These are phyloP conservation scores for Pseudococcus viburni DNA, from an alignment of 2,888 invertebrate species.

Conservation along the genomic window DNA sequence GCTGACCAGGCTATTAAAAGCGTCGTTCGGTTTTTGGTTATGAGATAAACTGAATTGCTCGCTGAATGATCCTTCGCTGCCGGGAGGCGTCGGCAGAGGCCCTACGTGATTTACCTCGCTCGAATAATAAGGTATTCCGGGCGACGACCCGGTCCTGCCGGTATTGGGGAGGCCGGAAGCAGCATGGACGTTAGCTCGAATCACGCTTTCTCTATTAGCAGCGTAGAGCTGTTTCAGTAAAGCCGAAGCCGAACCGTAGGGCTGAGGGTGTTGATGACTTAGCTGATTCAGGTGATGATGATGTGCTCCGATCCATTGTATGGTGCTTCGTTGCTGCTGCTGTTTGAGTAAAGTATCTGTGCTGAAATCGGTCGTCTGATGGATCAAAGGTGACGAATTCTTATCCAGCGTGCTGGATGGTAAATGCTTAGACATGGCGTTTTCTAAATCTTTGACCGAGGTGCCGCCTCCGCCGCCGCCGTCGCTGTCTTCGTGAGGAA, in stretches of 20 bases:
- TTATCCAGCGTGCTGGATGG: constrained; percentile 74
- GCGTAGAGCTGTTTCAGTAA: constrained; percentile 87
- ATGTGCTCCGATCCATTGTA: constrained; percentile 94
- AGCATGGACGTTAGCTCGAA: constrained; percentile 84
- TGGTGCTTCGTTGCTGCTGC: constrained; percentile 84
- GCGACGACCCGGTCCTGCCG: constrained; percentile 70
- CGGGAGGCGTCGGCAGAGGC: constrained; percentile 76
- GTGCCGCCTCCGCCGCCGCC: constrained; percentile 70
- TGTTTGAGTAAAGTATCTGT: constrained; percentile 88
- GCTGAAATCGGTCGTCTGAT: constrained; percentile 84
- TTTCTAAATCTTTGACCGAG: constrained; percentile 92
- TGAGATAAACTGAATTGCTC: constrained; percentile 74
- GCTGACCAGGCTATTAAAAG: constrained; percentile 76
- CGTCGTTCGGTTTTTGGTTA: constrained; percentile 72
- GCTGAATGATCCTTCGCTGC: constrained; percentile 75
- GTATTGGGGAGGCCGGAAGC: constrained; percentile 73
- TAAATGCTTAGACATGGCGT: constrained; percentile 96
- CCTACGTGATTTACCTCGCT: constrained; percentile 82
- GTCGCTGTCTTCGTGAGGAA: constrained; percentile 68
- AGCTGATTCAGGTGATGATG: constrained; percentile 77
- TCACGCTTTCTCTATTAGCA: constrained; percentile 94
- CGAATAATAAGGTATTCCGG: constrained; percentile 72
- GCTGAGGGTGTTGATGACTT: constrained; percentile 72
- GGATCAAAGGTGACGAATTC: constrained; percentile 68
- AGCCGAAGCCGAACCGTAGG: constrained; percentile 79